phyloP scores from a whole-genome alignment of 2,797 vertebrate genomes.

The Heterohyrax brucei region DNA sequence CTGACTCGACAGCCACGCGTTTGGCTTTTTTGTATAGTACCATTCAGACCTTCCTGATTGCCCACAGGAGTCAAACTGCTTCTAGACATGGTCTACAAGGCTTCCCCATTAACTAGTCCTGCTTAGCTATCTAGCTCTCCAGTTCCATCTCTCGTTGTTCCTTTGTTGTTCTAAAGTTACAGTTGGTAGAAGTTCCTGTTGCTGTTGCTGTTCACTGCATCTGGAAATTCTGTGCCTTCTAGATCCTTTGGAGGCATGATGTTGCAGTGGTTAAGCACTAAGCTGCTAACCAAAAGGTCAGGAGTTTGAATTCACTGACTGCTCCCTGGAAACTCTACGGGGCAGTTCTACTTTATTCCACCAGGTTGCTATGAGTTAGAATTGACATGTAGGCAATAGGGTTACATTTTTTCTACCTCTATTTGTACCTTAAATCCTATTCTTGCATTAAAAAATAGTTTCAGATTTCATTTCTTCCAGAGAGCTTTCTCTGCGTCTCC shows the following conservation, averaged over 20 bases:
- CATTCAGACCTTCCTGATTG: background rate
- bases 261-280: no score
- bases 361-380: no score
- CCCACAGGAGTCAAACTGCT: background rate
- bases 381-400: no score
- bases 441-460: background rate
- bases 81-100: background rate
- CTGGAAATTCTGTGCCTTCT: background rate
- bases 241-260: no score
- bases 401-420: background rate
- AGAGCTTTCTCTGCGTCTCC: background rate
- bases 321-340: no score
- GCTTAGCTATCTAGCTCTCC: background rate
- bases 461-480: background rate
- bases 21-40: background rate
- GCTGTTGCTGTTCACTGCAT: background rate
- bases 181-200: background rate
- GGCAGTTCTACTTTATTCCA: no score
- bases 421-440: background rate
- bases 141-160: background rate
- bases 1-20: no score
- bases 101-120: conserved; percentile 20
- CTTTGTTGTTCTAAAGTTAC: background rate
- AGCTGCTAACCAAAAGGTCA: no score
- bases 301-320: no score